These are phyloP conservation scores for Dastarcus helophoroides DNA, from an alignment of 2,888 invertebrate species.

Conservation along the genomic window DNA sequence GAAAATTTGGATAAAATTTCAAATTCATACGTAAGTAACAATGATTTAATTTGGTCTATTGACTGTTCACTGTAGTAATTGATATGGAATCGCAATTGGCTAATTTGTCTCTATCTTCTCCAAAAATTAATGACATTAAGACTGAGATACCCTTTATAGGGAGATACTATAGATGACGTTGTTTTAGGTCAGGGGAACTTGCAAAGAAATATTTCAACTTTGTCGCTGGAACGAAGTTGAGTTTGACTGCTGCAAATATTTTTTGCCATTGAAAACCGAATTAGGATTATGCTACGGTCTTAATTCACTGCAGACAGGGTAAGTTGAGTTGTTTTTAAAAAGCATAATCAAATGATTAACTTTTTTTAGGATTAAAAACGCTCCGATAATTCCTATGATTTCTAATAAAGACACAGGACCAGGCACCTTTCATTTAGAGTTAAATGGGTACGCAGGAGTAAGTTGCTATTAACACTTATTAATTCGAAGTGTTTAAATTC, in stretches of 20 bases:
- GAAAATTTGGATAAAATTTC: too few species aligned
- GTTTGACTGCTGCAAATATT: constrained; percentile 56
- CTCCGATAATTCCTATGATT: constrained; percentile 44
- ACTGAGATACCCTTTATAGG: too few species aligned
- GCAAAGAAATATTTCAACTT: constrained; percentile 42
- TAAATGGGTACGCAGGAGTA: constrained; percentile 42
- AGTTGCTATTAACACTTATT: constrained; percentile 13
- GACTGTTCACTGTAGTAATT: too few species aligned
- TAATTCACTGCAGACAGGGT: constrained; percentile 53
- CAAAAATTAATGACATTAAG: too few species aligned
- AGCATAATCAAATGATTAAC: constrained; percentile 4
- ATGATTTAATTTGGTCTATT: too few species aligned
- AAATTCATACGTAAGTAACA: too few species aligned
- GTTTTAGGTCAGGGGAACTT: constrained; percentile 46
- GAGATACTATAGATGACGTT: too few species aligned
- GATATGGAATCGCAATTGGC: too few species aligned
- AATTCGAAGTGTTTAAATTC: neutral
- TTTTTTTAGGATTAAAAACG: constrained; percentile 33
- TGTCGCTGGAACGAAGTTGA: constrained; percentile 50
- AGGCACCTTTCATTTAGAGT: constrained; percentile 45
- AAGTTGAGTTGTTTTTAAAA: constrained; percentile 17
- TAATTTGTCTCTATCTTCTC: too few species aligned
- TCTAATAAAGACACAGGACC: constrained; percentile 54
- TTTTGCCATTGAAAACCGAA: constrained; percentile 53
- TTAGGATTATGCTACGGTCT: constrained; percentile 54